Evolutionary conservation across 2,797 vertebrate genomes (phyloP).

Genomic region (Diglossa cyanea): DNA sequence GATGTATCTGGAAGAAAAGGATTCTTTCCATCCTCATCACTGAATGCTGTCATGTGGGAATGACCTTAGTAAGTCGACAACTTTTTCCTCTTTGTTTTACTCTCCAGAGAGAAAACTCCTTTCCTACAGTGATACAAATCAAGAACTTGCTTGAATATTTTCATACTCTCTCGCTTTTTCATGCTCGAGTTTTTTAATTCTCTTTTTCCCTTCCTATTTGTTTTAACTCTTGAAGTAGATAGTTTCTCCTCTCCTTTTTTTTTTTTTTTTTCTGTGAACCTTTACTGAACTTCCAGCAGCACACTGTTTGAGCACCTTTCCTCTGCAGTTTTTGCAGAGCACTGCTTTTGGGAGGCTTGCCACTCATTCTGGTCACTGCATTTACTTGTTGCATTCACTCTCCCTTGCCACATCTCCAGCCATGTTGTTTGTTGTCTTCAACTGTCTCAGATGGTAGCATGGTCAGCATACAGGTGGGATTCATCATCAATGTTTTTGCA

Average conservation of each 20-base stretch:
- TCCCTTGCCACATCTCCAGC: background rate
- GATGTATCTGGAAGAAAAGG: background rate
- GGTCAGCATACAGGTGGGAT: background rate
- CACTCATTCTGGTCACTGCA: background rate
- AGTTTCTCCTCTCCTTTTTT: background rate
- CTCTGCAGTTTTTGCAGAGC: background rate
- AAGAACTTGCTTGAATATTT: background rate
- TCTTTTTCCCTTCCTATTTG: background rate
- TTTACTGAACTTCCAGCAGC: background rate
- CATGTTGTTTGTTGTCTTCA: background rate
- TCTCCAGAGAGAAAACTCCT: slow-evolving; percentile 1
- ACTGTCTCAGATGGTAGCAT: background rate
- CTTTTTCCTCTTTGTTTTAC: background rate
- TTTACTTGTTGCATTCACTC: background rate
- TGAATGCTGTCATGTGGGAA: slow-evolving; percentile 38
- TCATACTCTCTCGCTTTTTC: background rate
- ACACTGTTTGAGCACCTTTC: background rate
- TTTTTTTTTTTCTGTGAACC: background rate
- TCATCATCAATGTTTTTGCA: background rate
- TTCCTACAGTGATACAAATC: background rate
- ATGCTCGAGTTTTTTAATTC: background rate
- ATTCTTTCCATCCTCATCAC: background rate
- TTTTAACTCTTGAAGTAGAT: background rate
- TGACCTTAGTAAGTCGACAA: slow-evolving; percentile 56
- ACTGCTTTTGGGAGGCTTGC: background rate